Evolutionary conservation across 1,140 invertebrate species (phyloP).

Genomic region (Drosophila prosaltans): DNA sequence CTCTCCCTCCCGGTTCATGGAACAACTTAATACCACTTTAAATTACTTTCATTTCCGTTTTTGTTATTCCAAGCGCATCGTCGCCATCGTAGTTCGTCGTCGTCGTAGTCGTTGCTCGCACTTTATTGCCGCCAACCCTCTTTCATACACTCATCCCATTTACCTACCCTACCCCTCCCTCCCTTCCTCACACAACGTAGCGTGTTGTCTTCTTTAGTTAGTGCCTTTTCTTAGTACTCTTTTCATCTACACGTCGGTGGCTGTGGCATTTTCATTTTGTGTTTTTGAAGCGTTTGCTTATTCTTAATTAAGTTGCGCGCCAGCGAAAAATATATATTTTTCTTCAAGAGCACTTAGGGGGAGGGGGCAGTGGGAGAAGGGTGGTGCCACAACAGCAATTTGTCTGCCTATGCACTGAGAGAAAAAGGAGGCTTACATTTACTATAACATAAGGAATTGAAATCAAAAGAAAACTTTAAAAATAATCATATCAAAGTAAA

Average conservation of each 20-base stretch:
- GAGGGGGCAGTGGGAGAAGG: no score
- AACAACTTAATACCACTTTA: constrained; percentile 73
- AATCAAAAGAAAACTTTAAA: no score
- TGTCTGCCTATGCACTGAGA: constrained; percentile 12
- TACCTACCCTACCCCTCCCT: constrained; percentile 5
- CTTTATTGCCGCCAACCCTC: constrained; percentile 12
- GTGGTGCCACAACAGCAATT: constrained; percentile 8
- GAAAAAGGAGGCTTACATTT: not conserved
- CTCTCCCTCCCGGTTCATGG: constrained; percentile 7
- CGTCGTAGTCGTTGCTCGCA: not conserved
- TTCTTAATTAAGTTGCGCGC: constrained; percentile 69
- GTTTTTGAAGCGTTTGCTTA: constrained; percentile 61
- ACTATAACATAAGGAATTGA: not conserved
- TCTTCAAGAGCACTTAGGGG: not conserved
- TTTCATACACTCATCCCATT: not conserved
- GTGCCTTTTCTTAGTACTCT: constrained; percentile 6
- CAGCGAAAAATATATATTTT: constrained; percentile 25
- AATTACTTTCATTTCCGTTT: constrained; percentile 76
- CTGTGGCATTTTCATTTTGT: constrained; percentile 43
- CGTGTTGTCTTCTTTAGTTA: constrained; percentile 11
- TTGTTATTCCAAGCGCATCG: constrained; percentile 72
- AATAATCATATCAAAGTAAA: no score
- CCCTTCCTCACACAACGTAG: not conserved
- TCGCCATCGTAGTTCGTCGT: constrained; percentile 39
- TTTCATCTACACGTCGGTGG: not conserved